Base-by-base conservation (phyloP, 1,140 invertebrate species). In the Coptotermes formosanus region DNA sequence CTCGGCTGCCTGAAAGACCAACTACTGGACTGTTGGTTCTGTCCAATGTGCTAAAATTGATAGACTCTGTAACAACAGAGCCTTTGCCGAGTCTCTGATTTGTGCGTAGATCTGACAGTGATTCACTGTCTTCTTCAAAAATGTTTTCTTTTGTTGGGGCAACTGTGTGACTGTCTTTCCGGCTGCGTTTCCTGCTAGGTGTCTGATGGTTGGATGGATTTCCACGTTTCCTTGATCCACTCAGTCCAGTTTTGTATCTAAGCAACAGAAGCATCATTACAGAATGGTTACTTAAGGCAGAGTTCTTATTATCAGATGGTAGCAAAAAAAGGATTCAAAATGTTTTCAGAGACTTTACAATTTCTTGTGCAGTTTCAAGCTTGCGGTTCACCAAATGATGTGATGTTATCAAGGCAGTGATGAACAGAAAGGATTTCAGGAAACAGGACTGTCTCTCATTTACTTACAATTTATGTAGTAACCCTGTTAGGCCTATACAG, bases 211-310 rank as follows among this genome's bases (percentile, higher is more conserved):
- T 30, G 64, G 64, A 75, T 25, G 64, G n/a, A 75, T 75, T 75
- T 75, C n/a, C 64, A 75, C 64, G 64, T 30, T 75, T 75, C 64
- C 64, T 75, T 30, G 64, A 75, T 11, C 64, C 64, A 75, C 64
- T 75, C 64, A 75, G n/a, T 75, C n/a, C n/a, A n/a, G 64, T 75
- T 75, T 75, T 75, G 64, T 30, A 75, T 75, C 64, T 75, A 30
- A 55, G 19, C 52, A 55, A 55, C 52, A 55, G 52, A 55, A 55
- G 52, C 52, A 55, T 55, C 19, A 55, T 55, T 55, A 55, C 14
- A 21, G 11, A 19, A 55, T 21, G 19, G 2, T 55, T 55, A 55
- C 3, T 19, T 55, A 55, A 55, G 52, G 52, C 14, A 55, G 19
- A 55, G 52, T 19, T 55, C 52, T 2, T 21, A 55, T 55, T 55